A percentile compares a stretch with the other conserved stretches of the same genome.
Evolutionary conservation across 2,113 vertebrate species (phyloP).

Genomic region (Brienomyrus longianalis): DNA sequence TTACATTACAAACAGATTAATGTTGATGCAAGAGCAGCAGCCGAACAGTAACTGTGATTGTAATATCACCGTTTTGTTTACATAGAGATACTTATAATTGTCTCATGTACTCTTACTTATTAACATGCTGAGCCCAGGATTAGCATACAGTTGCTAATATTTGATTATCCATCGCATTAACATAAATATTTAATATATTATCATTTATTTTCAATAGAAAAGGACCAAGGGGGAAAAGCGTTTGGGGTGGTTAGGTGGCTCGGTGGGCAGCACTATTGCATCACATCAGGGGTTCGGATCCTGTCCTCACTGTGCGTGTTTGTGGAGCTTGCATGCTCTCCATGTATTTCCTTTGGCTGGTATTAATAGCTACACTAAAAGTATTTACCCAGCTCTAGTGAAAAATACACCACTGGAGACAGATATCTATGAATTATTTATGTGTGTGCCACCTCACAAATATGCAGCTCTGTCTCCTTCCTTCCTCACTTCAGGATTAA

Average conservation of each 20-base stretch:
- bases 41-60: background rate
- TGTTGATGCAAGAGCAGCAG: background rate
- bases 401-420: slow-evolving; percentile 33
- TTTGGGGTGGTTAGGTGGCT: background rate
- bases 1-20: slow-evolving; percentile 3
- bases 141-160: background rate
- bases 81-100: background rate
- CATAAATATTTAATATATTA: background rate
- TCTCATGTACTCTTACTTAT: background rate
- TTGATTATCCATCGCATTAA: background rate
- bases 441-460: slow-evolving; percentile 15
- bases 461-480: slow-evolving; percentile 1
- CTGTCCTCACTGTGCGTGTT: background rate
- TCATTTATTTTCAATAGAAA: background rate
- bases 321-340: slow-evolving; percentile 2
- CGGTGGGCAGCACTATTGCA: background rate
- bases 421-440: slow-evolving; percentile 22
- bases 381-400: slow-evolving; percentile 39
- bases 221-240: background rate
- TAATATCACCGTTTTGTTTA: background rate
- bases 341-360: slow-evolving; percentile 41
- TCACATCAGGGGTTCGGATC: background rate
- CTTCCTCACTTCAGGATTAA: background rate
- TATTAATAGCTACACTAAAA: slow-evolving; percentile 29
- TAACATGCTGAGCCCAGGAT: background rate